Conservation (phyloP, 2,888 invertebrate species). For the Blomia tropicalis region DNA sequence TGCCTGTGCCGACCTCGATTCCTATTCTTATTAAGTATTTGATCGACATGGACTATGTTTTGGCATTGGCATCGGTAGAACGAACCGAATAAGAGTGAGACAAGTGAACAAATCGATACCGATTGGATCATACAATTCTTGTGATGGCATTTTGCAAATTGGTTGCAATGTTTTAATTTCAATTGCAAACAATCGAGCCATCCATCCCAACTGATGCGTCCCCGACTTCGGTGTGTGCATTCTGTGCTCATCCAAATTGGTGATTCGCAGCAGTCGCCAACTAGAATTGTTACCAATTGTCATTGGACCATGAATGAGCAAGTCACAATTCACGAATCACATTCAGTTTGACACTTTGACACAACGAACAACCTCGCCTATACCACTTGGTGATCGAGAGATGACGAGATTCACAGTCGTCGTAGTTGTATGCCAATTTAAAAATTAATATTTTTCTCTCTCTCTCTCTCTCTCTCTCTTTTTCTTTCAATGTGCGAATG, state of each 20-base stretch:
- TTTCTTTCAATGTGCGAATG: not conserved
- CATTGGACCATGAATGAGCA: conserved; percentile 6
- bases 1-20: not conserved
- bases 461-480: not conserved
- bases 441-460: conserved; percentile 9
- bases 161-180: not conserved
- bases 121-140: not conserved
- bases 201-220: not conserved
- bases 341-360: not conserved
- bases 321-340: not conserved
- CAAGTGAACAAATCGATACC: not conserved
- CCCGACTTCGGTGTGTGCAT: not conserved
- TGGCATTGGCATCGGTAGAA: too few species aligned
- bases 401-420: conserved; percentile 8
- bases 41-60: conserved; percentile 9
- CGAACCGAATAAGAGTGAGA: too few species aligned
- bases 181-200: conserved; percentile 10
- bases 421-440: not conserved
- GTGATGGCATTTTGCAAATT: not conserved
- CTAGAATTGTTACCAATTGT: too few species aligned
- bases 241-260: not conserved
- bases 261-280: not conserved
- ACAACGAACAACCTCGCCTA: conserved; percentile 1
- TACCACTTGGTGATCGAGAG: conserved; percentile 7
- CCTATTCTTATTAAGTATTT: not conserved